Base-by-base conservation (phyloP, 2,888 invertebrate genomes). In the Zelleria hepariella region DNA sequence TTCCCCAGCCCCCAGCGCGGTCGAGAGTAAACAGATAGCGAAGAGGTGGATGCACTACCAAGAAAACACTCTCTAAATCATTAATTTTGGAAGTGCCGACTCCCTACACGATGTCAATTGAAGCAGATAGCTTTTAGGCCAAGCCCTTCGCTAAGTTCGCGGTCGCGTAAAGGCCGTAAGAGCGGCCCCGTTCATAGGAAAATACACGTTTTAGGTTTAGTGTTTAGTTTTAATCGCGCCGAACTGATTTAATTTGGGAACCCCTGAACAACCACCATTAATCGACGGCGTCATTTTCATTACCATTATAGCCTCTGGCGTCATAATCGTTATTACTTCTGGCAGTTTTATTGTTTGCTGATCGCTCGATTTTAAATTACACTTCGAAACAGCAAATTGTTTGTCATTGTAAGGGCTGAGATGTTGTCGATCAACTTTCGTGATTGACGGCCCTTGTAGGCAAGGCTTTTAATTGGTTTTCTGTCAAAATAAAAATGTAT, bases 181-280 rank as follows among this genome's bases (percentile, higher is more conserved):
- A n/a, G n/a, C n/a, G n/a, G n/a, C n/a, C n/a, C n/a, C n/a, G n/a
- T n/a, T n/a, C n/a, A n/a, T n/a, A n/a, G n/a, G n/a, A n/a, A n/a
- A n/a, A n/a, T n/a, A n/a, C n/a, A n/a, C n/a, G n/a, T n/a, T n/a
- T n/a, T n/a, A n/a, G n/a, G n/a, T n/a, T n/a, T n/a, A 72, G 72
- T 71, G 63, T 59, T 57, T 71, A 77, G 53, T 20, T 42, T 42
- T n/a, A n/a, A n/a, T n/a, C n/a, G n/a, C n/a, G n/a, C n/a, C n/a
- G n/a, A n/a, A n/a, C n/a, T n/a, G n/a, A n/a, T n/a, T n/a, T n/a
- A n/a, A n/a, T n/a, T n/a, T n/a, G n/a, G n/a, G n/a, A n/a, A n/a
- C n/a, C n/a, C n/a, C n/a, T n/a, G n/a, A n/a, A n/a, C n/a, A 15
- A 42, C 32, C 15, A 72, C 77, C 81, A 82, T 84, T 81, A 83